Base-by-base conservation (phyloP, 2,113 vertebrate species). In the Nannospalax galili region DNA sequence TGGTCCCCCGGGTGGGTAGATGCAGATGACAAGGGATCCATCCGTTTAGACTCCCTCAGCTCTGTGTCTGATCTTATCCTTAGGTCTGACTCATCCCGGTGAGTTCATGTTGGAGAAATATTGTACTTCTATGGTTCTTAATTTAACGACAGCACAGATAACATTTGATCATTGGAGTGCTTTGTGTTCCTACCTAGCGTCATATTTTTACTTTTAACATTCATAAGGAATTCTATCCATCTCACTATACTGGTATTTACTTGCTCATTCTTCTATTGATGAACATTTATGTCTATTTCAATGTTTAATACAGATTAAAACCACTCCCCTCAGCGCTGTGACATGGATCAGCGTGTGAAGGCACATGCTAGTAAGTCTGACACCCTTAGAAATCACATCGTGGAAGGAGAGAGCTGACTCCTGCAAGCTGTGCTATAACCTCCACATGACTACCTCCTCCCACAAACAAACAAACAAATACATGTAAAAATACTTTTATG, bases 11-110 rank as follows among this genome's bases (percentile, higher is more conserved):
- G 22, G 42, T 35, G 4, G 2, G 32, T 24, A 11, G 73, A 37
- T n/a, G 24, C 12, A 6, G 4, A 9, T 9, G 24, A 7, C 11
- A 2, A 24, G 16, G 35, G 17, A 6, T 0, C 0, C 4, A 2
- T 7, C 17, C 14, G 10, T 22, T 58, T 60, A 28, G 9, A 1
- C 3, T 24, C 9, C 2, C 12, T 1, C 37, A 9, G 26, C 28
- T 67, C 32, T 42, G 9, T 7, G 14, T 28, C 64, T 84, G 32
- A 12, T 42, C 6, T 24, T 0, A 28, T 20, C n/a, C 1, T 7
- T 17, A 32, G 8, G 19, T 20, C 70, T 3, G 22, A 3, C 2
- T 1, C 35, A 5, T 45, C 37, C 56, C 17, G 12, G 17, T 24
- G 14, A 40, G 45, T 30, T 8, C 12, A 30, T 11, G 10, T 1